Conservation (phyloP, 2,113 vertebrate genomes). For the Pardalotus punctatus region DNA sequence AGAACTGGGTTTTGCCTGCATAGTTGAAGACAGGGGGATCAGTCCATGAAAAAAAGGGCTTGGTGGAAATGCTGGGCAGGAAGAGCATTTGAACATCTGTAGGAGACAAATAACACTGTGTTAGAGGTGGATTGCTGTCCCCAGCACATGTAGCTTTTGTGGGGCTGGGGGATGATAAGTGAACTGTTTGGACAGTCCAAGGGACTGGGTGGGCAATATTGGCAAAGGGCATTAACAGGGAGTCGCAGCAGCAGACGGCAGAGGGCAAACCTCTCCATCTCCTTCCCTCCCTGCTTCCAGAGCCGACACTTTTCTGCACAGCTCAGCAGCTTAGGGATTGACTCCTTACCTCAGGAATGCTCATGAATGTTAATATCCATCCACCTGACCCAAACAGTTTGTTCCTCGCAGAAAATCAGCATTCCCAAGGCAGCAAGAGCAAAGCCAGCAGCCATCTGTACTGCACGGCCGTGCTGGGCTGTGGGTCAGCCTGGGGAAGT, state of each 20-base stretch:
- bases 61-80: not conserved
- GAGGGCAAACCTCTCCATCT: not conserved
- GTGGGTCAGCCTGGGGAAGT: not conserved
- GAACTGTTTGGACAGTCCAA: not conserved
- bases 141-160: not conserved
- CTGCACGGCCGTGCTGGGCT: fast-evolving
- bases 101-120: not conserved
- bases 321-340: not conserved
- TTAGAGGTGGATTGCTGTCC: not conserved
- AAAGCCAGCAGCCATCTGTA: not conserved
- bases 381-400: not conserved
- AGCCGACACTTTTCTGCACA: not conserved
- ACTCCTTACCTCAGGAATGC: not conserved
- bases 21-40: not conserved
- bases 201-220: not conserved
- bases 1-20: not conserved
- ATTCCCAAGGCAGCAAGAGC: not conserved
- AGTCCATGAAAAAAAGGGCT: not conserved
- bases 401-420: not conserved
- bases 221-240: not conserved
- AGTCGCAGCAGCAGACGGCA: not conserved
- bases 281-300: not conserved
- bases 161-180: not conserved
- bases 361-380: conserved; percentile 24
- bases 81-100: not conserved